A percentile compares a stretch with the other conserved stretches of the same genome.
Evolutionary conservation across 2,888 invertebrate genomes (phyloP).

Genomic region (Phengaris arion): DNA sequence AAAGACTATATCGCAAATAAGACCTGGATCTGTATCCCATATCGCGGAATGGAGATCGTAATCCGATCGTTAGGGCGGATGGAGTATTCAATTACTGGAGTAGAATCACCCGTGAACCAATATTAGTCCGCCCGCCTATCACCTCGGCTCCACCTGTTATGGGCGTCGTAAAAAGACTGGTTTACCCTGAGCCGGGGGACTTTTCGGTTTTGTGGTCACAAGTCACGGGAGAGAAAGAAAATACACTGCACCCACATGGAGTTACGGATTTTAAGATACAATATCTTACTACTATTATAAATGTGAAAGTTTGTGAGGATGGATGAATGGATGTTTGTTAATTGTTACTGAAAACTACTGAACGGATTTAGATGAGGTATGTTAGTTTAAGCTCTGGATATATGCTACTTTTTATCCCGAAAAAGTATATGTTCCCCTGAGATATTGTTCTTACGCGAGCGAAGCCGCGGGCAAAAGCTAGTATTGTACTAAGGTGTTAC

Average conservation of each 20-base stretch:
- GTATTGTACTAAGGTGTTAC: no score
- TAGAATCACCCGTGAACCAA: conserved; percentile 38
- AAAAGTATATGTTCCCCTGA: no score
- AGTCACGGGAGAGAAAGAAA: conserved; percentile 16
- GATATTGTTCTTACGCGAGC: no score
- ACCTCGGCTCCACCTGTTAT: conserved; percentile 40
- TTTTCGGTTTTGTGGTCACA: conserved; percentile 27
- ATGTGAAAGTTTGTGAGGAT: no score
- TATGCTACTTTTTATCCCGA: no score
- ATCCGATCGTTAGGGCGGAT: conserved; percentile 31
- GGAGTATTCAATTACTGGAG: conserved; percentile 46
- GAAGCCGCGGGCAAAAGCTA: no score
- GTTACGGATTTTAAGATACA: no score
- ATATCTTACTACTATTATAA: no score
- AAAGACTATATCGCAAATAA: conserved; percentile 17
- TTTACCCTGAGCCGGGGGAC: conserved; percentile 46
- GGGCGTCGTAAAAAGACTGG: conserved; percentile 49
- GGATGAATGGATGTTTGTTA: no score
- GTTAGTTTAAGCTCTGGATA: no score
- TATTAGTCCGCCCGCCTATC: conserved; percentile 40
- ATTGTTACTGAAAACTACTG: no score
- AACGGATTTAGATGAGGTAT: no score
- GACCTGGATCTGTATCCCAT: conserved; percentile 26
- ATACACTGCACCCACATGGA: neutral
- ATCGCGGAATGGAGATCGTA: conserved; percentile 24